Conservation (phyloP, 92 coral and sea anemone species). For the Micromussa lordhowensis region DNA sequence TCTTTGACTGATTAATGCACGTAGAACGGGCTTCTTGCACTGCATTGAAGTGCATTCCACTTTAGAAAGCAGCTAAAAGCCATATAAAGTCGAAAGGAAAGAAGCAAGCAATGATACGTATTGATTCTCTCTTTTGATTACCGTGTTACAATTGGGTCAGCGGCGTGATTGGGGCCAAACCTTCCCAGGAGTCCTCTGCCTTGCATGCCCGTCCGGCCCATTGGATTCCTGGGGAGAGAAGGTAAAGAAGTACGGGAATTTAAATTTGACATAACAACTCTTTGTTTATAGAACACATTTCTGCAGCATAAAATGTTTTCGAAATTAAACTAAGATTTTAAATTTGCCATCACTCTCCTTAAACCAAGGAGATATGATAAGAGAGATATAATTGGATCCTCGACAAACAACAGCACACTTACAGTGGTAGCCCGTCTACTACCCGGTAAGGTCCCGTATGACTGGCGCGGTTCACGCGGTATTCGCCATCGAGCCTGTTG, state of each 20-base stretch:
- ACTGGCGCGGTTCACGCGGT: constrained; percentile 91
- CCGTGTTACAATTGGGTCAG: constrained; percentile 97
- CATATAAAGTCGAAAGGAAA: not conserved
- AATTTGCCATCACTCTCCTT: not conserved
- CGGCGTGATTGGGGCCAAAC: constrained; percentile 98
- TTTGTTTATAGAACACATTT: not conserved
- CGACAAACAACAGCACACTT: constrained; percentile 43
- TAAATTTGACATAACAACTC: too few relatives aligned
- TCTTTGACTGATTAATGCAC: not conserved
- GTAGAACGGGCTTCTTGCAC: not conserved
- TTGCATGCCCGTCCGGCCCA: constrained; percentile 95
- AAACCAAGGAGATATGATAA: not conserved
- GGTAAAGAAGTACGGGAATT: not conserved
- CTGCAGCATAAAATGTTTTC: not conserved
- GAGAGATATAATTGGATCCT: not conserved
- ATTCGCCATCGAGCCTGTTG: constrained; percentile 76
- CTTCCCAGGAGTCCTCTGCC: constrained; percentile 96
- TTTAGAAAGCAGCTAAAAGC: not conserved
- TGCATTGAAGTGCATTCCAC: not conserved
- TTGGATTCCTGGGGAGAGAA: constrained; percentile 82
- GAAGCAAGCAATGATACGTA: not conserved
- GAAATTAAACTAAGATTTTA: not conserved
- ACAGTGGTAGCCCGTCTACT: constrained; percentile 83
- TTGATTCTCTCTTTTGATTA: not conserved
- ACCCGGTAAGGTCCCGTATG: constrained; percentile 86